Conservation (phyloP, 2,888 invertebrate species). For the Conistra vaccinii region DNA sequence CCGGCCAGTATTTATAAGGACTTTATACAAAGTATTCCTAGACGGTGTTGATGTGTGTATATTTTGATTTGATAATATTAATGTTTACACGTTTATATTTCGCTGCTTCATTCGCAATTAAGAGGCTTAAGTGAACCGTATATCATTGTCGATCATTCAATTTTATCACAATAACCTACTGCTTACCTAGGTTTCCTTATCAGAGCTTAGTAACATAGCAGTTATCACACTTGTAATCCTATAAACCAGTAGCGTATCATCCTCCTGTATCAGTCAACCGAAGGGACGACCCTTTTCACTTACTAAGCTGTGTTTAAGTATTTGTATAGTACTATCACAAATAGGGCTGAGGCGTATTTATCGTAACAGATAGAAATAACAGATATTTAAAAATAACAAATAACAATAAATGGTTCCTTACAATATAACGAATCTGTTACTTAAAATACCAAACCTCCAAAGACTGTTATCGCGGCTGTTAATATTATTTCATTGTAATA, state of each 20-base stretch:
- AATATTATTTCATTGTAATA: no score
- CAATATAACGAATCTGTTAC: no score
- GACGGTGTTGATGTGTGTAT: no score
- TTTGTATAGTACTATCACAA: slow-evolving; percentile 11
- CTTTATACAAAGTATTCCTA: no score
- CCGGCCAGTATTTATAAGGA: no score
- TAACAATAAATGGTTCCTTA: no score
- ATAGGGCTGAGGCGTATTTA: no score
- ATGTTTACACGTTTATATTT: background rate
- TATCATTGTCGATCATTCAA: slow-evolving; percentile 8
- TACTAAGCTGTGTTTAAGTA: slow-evolving; percentile 25
- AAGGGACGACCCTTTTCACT: slow-evolving; percentile 37
- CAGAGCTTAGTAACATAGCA: slow-evolving; percentile 12
- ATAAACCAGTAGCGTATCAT: slow-evolving; percentile 28
- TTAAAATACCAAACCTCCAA: no score
- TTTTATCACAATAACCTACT: background rate
- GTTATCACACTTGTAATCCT: slow-evolving; percentile 31
- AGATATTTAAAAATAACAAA: no score
- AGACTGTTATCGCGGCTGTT: no score
- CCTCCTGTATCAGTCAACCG: slow-evolving; percentile 26
- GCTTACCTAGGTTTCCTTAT: slow-evolving; percentile 9
- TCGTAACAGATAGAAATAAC: no score
- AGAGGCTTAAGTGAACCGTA: background rate
- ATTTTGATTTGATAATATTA: no score
- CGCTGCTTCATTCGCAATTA: background rate